Evolutionary conservation across 2,113 vertebrate species (phyloP).

Genomic region (Callaeas wilsoni): DNA sequence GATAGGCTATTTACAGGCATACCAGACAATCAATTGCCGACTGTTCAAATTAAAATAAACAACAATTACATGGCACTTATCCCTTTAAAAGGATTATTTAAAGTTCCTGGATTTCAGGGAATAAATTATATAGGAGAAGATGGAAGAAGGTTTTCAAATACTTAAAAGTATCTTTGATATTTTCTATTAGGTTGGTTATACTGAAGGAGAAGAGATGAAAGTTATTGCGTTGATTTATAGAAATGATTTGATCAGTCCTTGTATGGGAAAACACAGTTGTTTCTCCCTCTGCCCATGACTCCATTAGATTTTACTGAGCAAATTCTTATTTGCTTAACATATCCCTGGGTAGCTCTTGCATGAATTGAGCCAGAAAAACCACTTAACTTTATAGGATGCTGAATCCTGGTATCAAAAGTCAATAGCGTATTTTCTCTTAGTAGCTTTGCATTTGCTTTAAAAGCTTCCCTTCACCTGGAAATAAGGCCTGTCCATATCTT

Average conservation of each 20-base stretch:
- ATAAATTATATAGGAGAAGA: not conserved
- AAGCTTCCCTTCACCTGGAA: slow-evolving; percentile 42
- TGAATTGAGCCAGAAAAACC: slow-evolving; percentile 42
- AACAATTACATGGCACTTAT: not conserved
- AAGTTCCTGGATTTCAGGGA: not conserved
- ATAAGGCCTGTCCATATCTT: slow-evolving; percentile 13
- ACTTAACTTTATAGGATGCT: slow-evolving; percentile 48
- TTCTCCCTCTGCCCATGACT: not conserved
- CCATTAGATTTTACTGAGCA: not conserved
- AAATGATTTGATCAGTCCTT: not conserved
- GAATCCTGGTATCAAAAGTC: slow-evolving; percentile 56
- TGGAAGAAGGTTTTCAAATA: not conserved
- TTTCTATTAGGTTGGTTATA: not conserved
- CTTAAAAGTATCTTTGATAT: not conserved
- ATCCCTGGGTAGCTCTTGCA: not conserved
- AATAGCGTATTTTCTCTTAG: slow-evolving; percentile 39
- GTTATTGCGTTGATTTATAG: not conserved
- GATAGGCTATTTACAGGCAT: not conserved
- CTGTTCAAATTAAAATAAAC: not conserved
- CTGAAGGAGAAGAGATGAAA: not conserved
- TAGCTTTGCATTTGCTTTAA: slow-evolving; percentile 53
- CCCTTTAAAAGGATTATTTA: not conserved
- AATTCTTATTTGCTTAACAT: not conserved
- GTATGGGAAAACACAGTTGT: not conserved
- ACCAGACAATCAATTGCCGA: not conserved